Evolutionary conservation across 2,113 vertebrate genomes (phyloP), one percentile per base, ranked within the genome.

Genomic region (Bambusicola thoracicus): DNA sequence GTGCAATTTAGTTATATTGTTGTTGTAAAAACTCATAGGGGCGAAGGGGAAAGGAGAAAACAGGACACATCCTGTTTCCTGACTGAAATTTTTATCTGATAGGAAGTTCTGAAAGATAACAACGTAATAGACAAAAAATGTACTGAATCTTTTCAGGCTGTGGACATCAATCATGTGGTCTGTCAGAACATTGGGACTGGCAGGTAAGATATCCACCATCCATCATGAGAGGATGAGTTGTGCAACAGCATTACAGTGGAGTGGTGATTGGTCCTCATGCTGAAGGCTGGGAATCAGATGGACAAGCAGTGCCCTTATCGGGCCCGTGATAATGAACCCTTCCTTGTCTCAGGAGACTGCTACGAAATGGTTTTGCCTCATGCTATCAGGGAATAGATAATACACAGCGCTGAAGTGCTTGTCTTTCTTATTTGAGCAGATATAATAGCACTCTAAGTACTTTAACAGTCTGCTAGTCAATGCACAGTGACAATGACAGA

Each of bases 131-230:
- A 77, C 48, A 86, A 87, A 90, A 90, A 93, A 94, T 43, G 59
- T 63, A 77, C 61, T 56, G 77, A 76, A 85, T 80, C 38, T 85
- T 58, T 87, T 87, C 68, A 92, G 87, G 55, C 49, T 68, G 34
- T 61, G 67, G 63, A 78, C 70, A 88, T 90, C 80, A 66, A 76
- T 93, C 95, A 90, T 89, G 81, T 53, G 66, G 93, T 48, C 67
- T 95, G 85, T 80, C 81, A 91, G 94, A 93, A 87, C 95, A 87
- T 95, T 95, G 94, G 73, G 65, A 44, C 69, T 94, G 92, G 95
- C 93, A 93, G 83, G 81, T 85, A 85, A 40, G 34, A 76, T 94
- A 83, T 63, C 51, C 24, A 51, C 68, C 0, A 75, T 90, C 91
- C 83, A 32, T 78, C 7, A 16, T 30, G 40, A 80, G 32, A 51